Evolutionary conservation across 2,797 vertebrate genomes (phyloP), one percentile per base, ranked within the genome.

Genomic region (Psittacula derbiana): DNA sequence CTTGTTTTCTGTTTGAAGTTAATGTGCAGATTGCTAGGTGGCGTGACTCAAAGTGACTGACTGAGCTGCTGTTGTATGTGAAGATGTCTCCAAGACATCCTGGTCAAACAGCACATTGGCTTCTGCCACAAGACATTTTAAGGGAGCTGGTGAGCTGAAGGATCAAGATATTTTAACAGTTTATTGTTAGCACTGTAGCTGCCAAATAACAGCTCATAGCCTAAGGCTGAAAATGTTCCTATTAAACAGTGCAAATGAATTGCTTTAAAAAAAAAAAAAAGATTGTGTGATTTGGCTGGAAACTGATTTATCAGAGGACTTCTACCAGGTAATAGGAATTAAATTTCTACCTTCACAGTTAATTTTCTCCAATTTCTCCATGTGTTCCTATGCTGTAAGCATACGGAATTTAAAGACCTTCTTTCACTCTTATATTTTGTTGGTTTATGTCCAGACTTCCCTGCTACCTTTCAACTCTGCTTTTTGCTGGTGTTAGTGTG

Each of bases 71-170:
- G 65, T 65, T 91, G 64, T 66, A 53, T 65, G 86, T 90, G 91
- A 86, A 93, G 92, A 71, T 92, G 80, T 94, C 94, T 96, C 91
- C 93, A 95, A 87, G 92, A 96, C 92, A 93, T 92, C 82, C 84
- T 86, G 92, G 91, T 96, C 95, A 96, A 92, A 81, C 55, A 94
- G 81, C 89, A 86, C 55, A n/a, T 50, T 28, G n/a, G 69, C 80
- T 91, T 90, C 70, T 95, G 80, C 89, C 89, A 84, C 44, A 30
- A 81, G 81, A 73, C 47, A 16, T 96, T 92, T 95, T 90, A 81
- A 94, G 58, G 72, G 82, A 94, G 53, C 38, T 94, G 86, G 79
- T 83, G 90, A 95, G 86, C 80, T 93, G 60, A 93, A 93, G 66
- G 76, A 95, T 67, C 47, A 67, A 70, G 73, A 69, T 91, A 80